Evolutionary conservation across 1,140 invertebrate genomes (phyloP).

Genomic region (Dufourea novaeangliae): DNA sequence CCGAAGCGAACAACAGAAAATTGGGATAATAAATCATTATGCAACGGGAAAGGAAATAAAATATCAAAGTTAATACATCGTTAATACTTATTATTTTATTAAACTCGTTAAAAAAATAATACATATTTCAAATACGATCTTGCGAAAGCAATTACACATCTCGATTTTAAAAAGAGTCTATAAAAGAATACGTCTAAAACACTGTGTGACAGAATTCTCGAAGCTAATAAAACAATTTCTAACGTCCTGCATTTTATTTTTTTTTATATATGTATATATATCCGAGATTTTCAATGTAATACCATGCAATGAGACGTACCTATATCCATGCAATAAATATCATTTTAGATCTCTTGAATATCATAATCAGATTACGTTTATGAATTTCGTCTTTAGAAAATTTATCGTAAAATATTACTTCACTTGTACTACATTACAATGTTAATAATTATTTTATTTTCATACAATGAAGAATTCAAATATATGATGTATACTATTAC

Average conservation of each 20-base stretch:
- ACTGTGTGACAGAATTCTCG: not conserved
- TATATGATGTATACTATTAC: conserved; percentile 23
- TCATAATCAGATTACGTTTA: not conserved
- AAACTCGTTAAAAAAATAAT: conserved; percentile 51
- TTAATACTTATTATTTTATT: conserved; percentile 50
- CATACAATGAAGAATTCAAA: conserved; percentile 8
- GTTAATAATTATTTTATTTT: conserved; percentile 36
- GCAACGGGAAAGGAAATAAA: conserved; percentile 53
- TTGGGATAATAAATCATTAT: conserved; percentile 43
- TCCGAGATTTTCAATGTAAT: conserved; percentile 7
- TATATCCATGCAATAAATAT: conserved; percentile 1
- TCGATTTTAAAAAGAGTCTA: conserved; percentile 40
- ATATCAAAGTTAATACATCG: conserved; percentile 51
- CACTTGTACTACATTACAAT: conserved; percentile 11
- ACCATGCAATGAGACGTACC: not conserved
- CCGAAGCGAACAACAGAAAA: conserved; percentile 9
- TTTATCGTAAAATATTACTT: conserved; percentile 22
- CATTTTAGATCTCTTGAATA: not conserved
- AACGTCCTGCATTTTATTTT: not conserved
- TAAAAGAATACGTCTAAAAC: conserved; percentile 7
- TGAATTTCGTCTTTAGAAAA: not conserved
- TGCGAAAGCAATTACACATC: conserved; percentile 41
- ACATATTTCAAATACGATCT: conserved; percentile 36
- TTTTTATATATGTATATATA: no score
- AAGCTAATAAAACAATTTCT: not conserved